Conservation (phyloP, 2,888 invertebrate species). For the Drosophila aldrichi region DNA sequence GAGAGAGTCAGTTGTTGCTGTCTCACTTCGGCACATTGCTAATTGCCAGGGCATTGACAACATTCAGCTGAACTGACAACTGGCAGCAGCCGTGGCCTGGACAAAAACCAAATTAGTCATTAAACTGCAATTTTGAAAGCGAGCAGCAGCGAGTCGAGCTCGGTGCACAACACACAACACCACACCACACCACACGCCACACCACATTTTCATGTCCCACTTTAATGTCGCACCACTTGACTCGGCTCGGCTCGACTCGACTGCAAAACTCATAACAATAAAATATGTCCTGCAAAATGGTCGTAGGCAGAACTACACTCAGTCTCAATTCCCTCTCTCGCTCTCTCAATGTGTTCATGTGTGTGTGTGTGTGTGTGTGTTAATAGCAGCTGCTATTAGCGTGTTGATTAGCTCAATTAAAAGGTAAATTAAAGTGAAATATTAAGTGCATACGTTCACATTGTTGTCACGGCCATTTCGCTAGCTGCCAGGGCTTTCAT, state of each 20-base stretch:
- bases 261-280: conserved; percentile 73
- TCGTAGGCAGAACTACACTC: conserved; percentile 25
- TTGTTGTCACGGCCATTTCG: conserved; percentile 17
- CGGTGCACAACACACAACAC: neutral
- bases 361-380: conserved; percentile 37
- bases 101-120: conserved; percentile 77
- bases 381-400: conserved; percentile 72
- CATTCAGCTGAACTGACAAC: conserved; percentile 12
- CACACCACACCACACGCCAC: conserved; percentile 12
- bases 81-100: conserved; percentile 32
- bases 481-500: conserved; percentile 6
- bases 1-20: neutral
- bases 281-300: conserved; percentile 62
- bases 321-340: neutral
- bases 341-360: conserved; percentile 24
- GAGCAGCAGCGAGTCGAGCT: conserved; percentile 21
- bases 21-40: conserved; percentile 45
- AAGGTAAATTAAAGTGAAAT: conserved; percentile 75
- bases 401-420: conserved; percentile 75
- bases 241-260: conserved; percentile 33
- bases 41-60: conserved; percentile 41
- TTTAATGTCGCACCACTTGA: conserved; percentile 1
- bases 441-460: conserved; percentile 51
- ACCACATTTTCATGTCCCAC: neutral
- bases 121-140: conserved; percentile 76